Conservation (phyloP, 2,797 vertebrate genomes). For the Halcyon badia region DNA sequence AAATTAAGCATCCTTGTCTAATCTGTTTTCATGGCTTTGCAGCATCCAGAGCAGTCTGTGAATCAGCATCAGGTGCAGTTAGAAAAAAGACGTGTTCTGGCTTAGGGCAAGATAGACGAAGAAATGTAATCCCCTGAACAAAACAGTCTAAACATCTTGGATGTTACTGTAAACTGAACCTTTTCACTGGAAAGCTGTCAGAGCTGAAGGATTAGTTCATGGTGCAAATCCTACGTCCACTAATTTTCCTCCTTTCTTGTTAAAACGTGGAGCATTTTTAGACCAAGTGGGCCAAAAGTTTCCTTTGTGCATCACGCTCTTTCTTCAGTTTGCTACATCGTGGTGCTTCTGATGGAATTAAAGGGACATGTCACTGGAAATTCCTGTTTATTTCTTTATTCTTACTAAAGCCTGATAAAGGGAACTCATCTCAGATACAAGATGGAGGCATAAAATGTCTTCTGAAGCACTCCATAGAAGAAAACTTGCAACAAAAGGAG, state of each 20-base stretch:
- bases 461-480: background rate
- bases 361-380: background rate
- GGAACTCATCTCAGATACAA: background rate
- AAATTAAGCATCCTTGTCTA: slow-evolving; percentile 28
- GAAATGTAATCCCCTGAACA: background rate
- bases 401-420: background rate
- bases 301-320: fast-evolving
- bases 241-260: background rate
- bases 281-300: background rate
- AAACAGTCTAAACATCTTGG: background rate
- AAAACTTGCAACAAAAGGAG: background rate
- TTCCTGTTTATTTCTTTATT: background rate
- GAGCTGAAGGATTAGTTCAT: background rate
- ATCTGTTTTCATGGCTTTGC: background rate
- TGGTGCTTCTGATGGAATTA: background rate
- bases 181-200: background rate
- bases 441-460: background rate
- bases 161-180: background rate
- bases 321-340: background rate
- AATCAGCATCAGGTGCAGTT: slow-evolving; percentile 58
- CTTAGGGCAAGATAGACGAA: background rate
- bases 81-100: background rate
- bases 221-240: background rate
- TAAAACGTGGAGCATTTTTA: background rate
- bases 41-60: background rate